Evolutionary conservation across 2,113 vertebrate species (phyloP), one percentile per base, ranked within the genome.

Genomic region (Alligator mississippiensis): DNA sequence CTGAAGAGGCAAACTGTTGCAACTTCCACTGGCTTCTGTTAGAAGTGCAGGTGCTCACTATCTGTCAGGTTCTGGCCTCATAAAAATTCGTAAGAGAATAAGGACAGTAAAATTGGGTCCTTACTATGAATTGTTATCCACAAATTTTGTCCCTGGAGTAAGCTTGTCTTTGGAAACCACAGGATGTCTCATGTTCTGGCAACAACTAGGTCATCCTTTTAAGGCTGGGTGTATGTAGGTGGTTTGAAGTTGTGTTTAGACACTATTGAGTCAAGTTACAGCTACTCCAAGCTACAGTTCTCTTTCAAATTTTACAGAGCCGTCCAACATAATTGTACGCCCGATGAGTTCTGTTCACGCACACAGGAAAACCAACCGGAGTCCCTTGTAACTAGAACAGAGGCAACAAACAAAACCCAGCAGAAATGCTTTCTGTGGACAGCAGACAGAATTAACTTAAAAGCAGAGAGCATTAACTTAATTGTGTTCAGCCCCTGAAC

Each of bases 81-180:
- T 88, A 83, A 86, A 95, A 90, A 90, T 94, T 90, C 78, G 75
- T 87, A 93, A 59, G 25, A 9, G 83, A 86, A 66, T 90, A 84
- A 89, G 84, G 58, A 75, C 80, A 84, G 30, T 83, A 96, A 87
- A 64, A 89, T 18, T 80, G 64, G 9, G 75, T 90, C 38, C 16
- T 85, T 89, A 83, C 4, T 89, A 70, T 87, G 83, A 70, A 70
- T 47, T 47, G 47, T 70, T 22, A 34, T 70, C 68, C 21, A 30
- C 30, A 34, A 3, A 11, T 70, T 70, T 70, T 34, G 30, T 70
- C 18, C 30, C 10, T 21, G 68, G 68, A 70, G 5, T 19, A 34
- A 34, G 68, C 34, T 70, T 19, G 63, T n/a, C 78, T 90, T 84
- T 80, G 68, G 80, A 92, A 81, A 83, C 77, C 77, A 76, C 66